These are phyloP conservation scores for Pheosia tremula DNA, from an alignment of 2,888 invertebrate species.

Conservation along the genomic window DNA sequence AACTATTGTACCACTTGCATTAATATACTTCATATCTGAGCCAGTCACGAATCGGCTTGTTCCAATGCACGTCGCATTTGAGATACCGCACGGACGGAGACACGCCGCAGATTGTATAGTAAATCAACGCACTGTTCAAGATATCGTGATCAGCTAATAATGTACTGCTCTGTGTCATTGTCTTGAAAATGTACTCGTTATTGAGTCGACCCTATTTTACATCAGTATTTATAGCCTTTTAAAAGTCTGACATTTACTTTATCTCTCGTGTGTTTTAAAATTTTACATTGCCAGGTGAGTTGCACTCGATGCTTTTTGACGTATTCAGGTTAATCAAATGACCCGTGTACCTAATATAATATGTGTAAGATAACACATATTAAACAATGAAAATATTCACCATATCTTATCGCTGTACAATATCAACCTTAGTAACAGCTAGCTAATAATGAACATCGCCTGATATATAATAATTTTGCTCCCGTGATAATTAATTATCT, in stretches of 20 bases:
- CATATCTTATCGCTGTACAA: slow-evolving; percentile 38
- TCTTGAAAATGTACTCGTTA: slow-evolving; percentile 10
- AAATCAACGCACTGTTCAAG: slow-evolving; percentile 37
- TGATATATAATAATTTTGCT: slow-evolving; percentile 47
- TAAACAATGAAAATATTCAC: slow-evolving; percentile 17
- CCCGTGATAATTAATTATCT: slow-evolving; percentile 49
- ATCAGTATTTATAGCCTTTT: not conserved
- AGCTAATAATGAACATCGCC: slow-evolving; percentile 30
- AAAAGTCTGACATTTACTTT: not conserved
- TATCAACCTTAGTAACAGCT: slow-evolving; percentile 42
- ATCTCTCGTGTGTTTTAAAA: slow-evolving; percentile 7
- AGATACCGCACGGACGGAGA: slow-evolving; percentile 29
- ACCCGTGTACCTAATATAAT: slow-evolving; percentile 24
- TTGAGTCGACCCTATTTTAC: not conserved
- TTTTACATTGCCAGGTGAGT: slow-evolving; percentile 12
- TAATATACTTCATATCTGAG: slow-evolving; percentile 45
- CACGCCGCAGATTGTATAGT: slow-evolving; percentile 33
- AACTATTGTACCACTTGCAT: slow-evolving; percentile 56
- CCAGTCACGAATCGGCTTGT: slow-evolving; percentile 47
- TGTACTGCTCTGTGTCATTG: slow-evolving; percentile 16
- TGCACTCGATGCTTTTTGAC: slow-evolving; percentile 25
- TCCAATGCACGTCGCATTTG: slow-evolving; percentile 42
- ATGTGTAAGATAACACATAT: slow-evolving; percentile 25
- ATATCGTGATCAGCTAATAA: slow-evolving; percentile 42
- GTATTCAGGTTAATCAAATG: slow-evolving; percentile 44